Conservation (phyloP, 1,140 invertebrate species). For the Temnothorax longispinosus region DNA sequence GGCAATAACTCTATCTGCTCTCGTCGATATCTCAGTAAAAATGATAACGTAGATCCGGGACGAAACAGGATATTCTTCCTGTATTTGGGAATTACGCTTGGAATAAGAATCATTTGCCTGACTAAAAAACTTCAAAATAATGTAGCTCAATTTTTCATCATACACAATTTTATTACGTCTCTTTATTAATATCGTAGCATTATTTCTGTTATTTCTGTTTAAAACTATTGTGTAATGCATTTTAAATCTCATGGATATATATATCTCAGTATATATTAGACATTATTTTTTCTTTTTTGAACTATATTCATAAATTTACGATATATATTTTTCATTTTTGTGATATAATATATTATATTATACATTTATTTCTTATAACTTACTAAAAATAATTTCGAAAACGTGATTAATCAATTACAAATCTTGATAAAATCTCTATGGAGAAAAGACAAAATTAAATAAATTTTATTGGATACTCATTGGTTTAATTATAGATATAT, state of each 20-base stretch:
- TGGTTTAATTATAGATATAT: conserved; percentile 52
- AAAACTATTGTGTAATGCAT: not conserved
- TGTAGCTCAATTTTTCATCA: not conserved
- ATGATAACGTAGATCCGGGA: conserved; percentile 59
- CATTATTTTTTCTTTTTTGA: not conserved
- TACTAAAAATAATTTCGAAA: not conserved
- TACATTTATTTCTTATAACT: not conserved
- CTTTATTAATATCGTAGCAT: not conserved
- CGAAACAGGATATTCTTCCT: conserved; percentile 27
- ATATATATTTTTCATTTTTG: not conserved
- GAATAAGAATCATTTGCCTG: conserved; percentile 31
- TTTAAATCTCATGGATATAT: not conserved
- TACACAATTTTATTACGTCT: not conserved
- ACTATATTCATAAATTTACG: not conserved
- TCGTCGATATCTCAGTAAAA: conserved; percentile 71
- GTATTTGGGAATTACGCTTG: not conserved
- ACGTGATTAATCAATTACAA: not conserved
- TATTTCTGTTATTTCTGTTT: too few relatives aligned
- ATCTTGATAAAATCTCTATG: not conserved
- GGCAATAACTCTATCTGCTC: conserved; percentile 74
- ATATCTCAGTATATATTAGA: not conserved
- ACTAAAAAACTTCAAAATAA: not conserved
- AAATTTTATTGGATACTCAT: not conserved
- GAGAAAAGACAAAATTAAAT: not conserved
- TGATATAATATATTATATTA: not conserved